A percentile compares a stretch with the other conserved stretches of the same genome.
Conservation (phyloP, 1,140 invertebrate genomes). For the Campoletis sonorensis region DNA sequence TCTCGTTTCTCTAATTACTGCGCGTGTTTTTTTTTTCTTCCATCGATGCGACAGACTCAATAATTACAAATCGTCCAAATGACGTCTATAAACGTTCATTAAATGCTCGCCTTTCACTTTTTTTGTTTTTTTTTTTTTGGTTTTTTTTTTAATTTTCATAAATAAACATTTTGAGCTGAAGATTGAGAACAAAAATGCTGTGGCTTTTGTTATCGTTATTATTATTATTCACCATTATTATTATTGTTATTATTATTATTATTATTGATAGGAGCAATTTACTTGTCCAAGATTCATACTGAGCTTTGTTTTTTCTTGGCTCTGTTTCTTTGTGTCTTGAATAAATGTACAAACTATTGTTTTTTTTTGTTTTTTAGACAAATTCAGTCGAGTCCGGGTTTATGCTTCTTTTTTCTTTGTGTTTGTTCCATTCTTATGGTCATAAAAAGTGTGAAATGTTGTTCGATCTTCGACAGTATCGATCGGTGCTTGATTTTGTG, state of each 20-base stretch:
- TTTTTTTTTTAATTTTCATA: slow-evolving; percentile 58
- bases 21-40: slow-evolving; percentile 53
- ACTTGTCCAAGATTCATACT: slow-evolving; percentile 45
- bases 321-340: slow-evolving; percentile 44
- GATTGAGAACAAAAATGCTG: slow-evolving; percentile 49
- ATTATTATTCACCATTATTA: slow-evolving; percentile 2
- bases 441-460: slow-evolving; percentile 49
- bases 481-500: slow-evolving; percentile 38
- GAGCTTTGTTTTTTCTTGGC: slow-evolving; percentile 41
- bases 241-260: slow-evolving; percentile 9
- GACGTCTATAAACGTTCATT: slow-evolving; percentile 63
- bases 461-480: slow-evolving; percentile 43
- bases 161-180: slow-evolving; percentile 66
- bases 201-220: slow-evolving; percentile 46
- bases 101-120: slow-evolving; percentile 66
- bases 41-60: slow-evolving; percentile 53
- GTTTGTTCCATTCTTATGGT: slow-evolving; percentile 31
- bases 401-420: background rate
- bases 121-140: slow-evolving; percentile 17
- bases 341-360: slow-evolving; percentile 50
- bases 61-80: slow-evolving; percentile 52
- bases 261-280: slow-evolving; percentile 12
- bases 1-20: slow-evolving; percentile 45
- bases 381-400: slow-evolving; percentile 23
- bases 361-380: slow-evolving; percentile 24